A percentile compares a stretch with the other conserved stretches of the same genome.
Evolutionary conservation across 2,113 vertebrate species (phyloP).

Genomic region (Halichoerus grypus): DNA sequence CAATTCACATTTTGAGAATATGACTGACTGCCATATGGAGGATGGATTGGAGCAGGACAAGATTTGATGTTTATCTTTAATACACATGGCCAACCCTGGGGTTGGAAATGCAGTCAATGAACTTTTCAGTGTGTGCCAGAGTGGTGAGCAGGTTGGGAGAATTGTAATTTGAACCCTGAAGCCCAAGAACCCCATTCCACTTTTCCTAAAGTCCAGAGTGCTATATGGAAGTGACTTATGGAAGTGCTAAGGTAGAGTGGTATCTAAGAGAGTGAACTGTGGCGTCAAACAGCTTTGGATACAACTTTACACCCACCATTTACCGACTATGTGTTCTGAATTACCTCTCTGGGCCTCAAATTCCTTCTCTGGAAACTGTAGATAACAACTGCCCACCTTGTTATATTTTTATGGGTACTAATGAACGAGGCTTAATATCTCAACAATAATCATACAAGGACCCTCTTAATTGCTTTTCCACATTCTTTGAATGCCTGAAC

Average conservation of each 20-base stretch:
- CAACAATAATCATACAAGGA: background rate
- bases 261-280: background rate
- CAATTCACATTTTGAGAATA: background rate
- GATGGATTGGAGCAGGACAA: background rate
- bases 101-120: background rate
- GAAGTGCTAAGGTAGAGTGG: background rate
- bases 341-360: background rate
- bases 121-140: background rate
- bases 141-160: background rate
- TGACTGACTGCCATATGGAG: background rate
- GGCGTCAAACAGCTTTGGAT: background rate
- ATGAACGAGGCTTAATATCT: background rate
- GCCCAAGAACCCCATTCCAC: background rate
- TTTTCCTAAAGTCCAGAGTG: background rate
- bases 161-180: background rate
- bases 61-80: background rate
- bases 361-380: background rate
- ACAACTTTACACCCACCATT: background rate
- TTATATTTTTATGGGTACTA: background rate
- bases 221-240: background rate
- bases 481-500: background rate
- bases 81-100: background rate
- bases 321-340: background rate
- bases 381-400: background rate
- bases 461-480: background rate